Evolutionary conservation across 2,797 vertebrate species (phyloP).

Genomic region (Enteromius radiatus): DNA sequence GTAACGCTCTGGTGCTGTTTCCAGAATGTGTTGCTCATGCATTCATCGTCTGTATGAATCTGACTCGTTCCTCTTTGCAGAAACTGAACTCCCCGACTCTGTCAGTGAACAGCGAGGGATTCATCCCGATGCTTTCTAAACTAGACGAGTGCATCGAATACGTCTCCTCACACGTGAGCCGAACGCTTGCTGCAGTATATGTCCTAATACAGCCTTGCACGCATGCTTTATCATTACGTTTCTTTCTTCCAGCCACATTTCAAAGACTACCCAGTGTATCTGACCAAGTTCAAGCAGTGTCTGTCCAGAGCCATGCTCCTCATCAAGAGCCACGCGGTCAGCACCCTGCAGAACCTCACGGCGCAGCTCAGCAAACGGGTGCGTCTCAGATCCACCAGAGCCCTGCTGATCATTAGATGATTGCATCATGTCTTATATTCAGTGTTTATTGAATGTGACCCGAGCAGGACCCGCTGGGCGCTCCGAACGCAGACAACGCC

Average conservation of each 20-base stretch:
- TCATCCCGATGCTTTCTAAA: constrained; percentile 96
- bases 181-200: not conserved
- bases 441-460: not conserved
- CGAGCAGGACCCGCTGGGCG: constrained; percentile 86
- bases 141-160: constrained; percentile 96
- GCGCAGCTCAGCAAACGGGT: constrained; percentile 94
- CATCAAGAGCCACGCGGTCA: constrained; percentile 93
- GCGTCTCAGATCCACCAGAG: accelerated
- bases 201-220: not conserved
- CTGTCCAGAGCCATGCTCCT: constrained; percentile 97
- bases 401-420: not conserved
- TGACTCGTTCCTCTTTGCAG: constrained; percentile 73
- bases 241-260: constrained; percentile 87
- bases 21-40: not conserved
- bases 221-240: constrained; percentile 7
- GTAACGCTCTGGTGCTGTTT: constrained; percentile 72
- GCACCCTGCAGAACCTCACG: constrained; percentile 93
- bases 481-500: constrained; percentile 91
- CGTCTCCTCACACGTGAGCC: constrained; percentile 93
- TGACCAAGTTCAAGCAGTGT: constrained; percentile 94
- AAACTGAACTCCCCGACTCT: constrained; percentile 95
- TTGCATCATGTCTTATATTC: not conserved
- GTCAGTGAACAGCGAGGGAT: constrained; percentile 96
- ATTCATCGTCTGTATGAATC: not conserved
- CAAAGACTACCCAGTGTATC: constrained; percentile 95